Base-by-base conservation (phyloP, 2,113 vertebrate species). In the Globicephala melas region DNA sequence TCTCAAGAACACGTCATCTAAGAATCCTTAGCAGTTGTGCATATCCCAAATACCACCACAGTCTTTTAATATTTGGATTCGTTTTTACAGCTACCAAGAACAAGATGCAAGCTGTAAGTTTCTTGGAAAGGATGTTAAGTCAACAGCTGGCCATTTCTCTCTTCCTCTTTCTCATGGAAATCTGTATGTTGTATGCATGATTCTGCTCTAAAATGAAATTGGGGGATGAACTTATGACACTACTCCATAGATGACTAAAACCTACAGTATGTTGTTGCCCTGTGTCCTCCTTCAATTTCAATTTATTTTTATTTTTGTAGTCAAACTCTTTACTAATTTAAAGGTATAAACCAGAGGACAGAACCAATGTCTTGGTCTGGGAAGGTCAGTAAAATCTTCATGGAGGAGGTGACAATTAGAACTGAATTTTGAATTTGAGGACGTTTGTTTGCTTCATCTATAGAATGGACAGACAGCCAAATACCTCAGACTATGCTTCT, bases 21-120 rank as follows among this genome's bases (percentile, higher is more conserved):
- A 79, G 33, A 20, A 21, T 68, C 47, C 25, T 47, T 62, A 47
- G 15, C 65, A 89, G 33, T 18, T 77, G 67, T 2, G 21, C 18
- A 17, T 71, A 60, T 36, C 25, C n/a, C 13, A 26, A 76, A 82
- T 36, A 67, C 14, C 21, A 62, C 28, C 28, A 10, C 33, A 25
- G 31, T 23, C 21, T 50, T 92, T 79, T 84, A 85, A 13, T 86
- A 85, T 70, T 70, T 73, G 41, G 60, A 62, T 58, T 90, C n/a
- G 44, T 87, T 79, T 62, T 36, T 87, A 33, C 11, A 38, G 17
- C 13, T 74, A 31, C 28, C 4, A 41, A 77, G 36, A 87, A 63
- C 11, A 88, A 90, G 33, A 65, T 14, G 21, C 12, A 81, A 88
- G 38, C 31, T 74, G 79, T 20, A 86, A 73, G 17, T 68, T 44